Base-by-base conservation (phyloP, 1,140 invertebrate species). In the Laupala kohalensis region DNA sequence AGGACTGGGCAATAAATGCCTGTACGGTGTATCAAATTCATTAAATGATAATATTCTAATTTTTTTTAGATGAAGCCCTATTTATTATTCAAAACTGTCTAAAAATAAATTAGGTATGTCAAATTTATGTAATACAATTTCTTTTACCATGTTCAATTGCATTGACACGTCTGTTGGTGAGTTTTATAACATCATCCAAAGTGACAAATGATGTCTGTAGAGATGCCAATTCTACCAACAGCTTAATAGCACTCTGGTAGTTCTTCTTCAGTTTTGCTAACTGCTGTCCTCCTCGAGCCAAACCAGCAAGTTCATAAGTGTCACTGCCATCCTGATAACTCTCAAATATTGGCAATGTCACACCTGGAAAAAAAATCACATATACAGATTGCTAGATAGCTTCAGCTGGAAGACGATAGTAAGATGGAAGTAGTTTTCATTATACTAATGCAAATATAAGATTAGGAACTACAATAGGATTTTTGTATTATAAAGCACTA, bases 101-200 rank as follows among this genome's bases (percentile, higher is more conserved):
- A n/a, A n/a, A n/a, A n/a, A n/a, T n/a, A n/a, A n/a, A n/a, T n/a
- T n/a, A n/a, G n/a, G n/a, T n/a, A n/a, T n/a, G n/a, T n/a, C n/a
- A n/a, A n/a, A n/a, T n/a, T n/a, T n/a, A n/a, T n/a, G n/a, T n/a
- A n/a, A n/a, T n/a, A n/a, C n/a, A n/a, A n/a, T n/a, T n/a, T n/a
- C n/a, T n/a, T 82, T 82, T 80, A 95, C 94, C 96, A 81, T 99
- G 96, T 82, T 99, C 97, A 82, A 99, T 98, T 77, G 98, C 98
- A 83, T 99, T 99, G 19, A 99, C 98, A 89, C 98, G 90, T 76
- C 98, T 87, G 81, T 98, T 98, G 6, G 96, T 98, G 65, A 96
- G 90, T 83, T 98, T 98, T 76, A 98, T 98, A 27, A 97, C 96
- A 82, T 98, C 95, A 83, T 98, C 96, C 63, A 98, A 81, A 64